phyloP scores from a whole-genome alignment of 2,797 vertebrate genomes.

The Psittacula derbiana region DNA sequence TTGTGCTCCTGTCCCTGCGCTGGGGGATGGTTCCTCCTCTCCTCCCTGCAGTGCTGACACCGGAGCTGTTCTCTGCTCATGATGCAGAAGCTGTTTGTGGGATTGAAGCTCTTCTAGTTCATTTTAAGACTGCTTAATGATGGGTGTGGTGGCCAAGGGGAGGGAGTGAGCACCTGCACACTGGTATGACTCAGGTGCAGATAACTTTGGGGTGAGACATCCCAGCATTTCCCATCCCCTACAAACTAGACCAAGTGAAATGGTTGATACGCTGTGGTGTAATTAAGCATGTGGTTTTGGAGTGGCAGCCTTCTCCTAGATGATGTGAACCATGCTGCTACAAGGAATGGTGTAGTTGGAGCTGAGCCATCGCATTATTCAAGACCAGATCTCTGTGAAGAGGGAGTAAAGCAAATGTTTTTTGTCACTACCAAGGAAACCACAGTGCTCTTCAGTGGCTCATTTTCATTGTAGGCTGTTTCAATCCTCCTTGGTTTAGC shows the following conservation, averaged over 20 bases:
- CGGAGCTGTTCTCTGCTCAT: fast-evolving
- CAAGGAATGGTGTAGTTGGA: neutral
- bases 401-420: neutral
- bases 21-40: neutral
- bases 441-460: neutral
- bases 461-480: neutral
- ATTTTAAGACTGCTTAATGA: neutral
- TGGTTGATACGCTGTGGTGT: fast-evolving
- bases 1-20: neutral
- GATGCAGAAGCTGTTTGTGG: neutral
- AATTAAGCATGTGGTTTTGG: neutral
- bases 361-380: neutral
- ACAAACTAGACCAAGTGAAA: fast-evolving
- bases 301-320: neutral
- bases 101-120: neutral
- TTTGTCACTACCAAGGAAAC: neutral
- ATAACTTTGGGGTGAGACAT: neutral
- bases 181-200: neutral
- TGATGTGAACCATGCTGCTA: neutral
- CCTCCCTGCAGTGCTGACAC: neutral
- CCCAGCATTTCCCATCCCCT: neutral
- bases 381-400: neutral
- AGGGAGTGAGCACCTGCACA: neutral
- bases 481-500: neutral
- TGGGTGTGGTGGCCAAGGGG: neutral